Percentiles rank a stretch among this genome's conserved stretches.
Evolutionary conservation across 2,797 vertebrate genomes (phyloP).

Genomic region (Diplodus puntazzo): DNA sequence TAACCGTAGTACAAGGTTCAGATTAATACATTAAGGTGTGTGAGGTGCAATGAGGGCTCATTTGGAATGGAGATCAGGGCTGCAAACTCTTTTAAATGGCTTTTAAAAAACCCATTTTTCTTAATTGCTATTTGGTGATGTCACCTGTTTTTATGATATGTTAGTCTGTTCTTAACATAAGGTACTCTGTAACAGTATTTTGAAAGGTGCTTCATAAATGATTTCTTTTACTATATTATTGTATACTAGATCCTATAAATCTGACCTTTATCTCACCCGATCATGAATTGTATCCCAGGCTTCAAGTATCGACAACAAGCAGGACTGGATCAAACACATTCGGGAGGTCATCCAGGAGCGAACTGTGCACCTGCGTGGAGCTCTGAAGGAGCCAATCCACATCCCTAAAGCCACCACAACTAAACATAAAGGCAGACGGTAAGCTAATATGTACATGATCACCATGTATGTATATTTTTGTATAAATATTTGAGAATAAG

Average conservation of each 20-base stretch:
- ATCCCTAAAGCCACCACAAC: conserved; percentile 94
- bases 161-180: no score
- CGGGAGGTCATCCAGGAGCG: conserved; percentile 99
- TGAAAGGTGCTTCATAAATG: no score
- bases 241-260: neutral
- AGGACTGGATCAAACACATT: conserved; percentile 99
- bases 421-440: conserved; percentile 95
- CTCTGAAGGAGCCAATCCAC: conserved; percentile 98
- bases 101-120: no score
- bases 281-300: conserved; percentile 82
- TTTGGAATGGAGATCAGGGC: no score
- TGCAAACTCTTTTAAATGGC: no score
- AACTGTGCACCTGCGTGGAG: conserved; percentile 96
- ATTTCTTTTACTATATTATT: no score
- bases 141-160: no score
- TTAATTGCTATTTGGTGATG: no score
- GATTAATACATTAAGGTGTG: no score
- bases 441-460: conserved; percentile 12
- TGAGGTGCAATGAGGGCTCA: no score
- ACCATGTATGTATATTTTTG: no score
- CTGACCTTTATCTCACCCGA: conserved; percentile 3
- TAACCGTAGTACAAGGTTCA: neutral
- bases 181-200: no score
- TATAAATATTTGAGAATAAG: neutral
- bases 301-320: conserved; percentile 98